A percentile compares a stretch with the other conserved stretches of the same genome.
Evolutionary conservation across 2,888 invertebrate species (phyloP).

Genomic region (Megastigmus dorsalis): DNA sequence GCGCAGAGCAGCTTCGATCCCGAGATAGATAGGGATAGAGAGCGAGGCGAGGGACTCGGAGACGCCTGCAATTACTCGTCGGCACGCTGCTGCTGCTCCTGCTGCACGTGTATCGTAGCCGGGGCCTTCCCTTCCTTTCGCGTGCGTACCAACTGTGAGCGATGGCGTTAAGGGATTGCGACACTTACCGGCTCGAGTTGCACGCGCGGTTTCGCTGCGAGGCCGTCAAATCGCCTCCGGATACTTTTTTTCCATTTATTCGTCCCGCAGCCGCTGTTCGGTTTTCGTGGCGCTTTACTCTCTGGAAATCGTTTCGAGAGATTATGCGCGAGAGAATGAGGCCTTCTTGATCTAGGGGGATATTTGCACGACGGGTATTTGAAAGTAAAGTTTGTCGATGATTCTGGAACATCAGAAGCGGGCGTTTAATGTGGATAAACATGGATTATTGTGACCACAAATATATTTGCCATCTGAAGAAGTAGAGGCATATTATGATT

Average conservation of each 20-base stretch:
- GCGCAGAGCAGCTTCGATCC: constrained; percentile 28
- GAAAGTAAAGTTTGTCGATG: too few relatives aligned
- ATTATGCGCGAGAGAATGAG: too few relatives aligned
- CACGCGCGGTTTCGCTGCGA: too few relatives aligned
- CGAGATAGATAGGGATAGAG: constrained; percentile 15
- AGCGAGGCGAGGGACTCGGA: constrained; percentile 1
- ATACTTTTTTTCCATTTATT: not conserved
- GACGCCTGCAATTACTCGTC: constrained; percentile 39
- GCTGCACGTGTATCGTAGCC: constrained; percentile 17
- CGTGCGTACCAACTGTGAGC: constrained; percentile 25
- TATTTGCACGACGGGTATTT: too few relatives aligned
- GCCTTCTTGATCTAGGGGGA: too few relatives aligned
- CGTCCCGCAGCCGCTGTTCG: not conserved
- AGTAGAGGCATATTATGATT: too few relatives aligned
- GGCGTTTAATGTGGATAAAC: too few relatives aligned
- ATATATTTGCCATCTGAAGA: too few relatives aligned
- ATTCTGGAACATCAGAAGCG: too few relatives aligned
- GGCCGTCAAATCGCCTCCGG: too few relatives aligned
- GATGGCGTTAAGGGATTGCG: constrained; percentile 25
- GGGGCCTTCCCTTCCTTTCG: constrained; percentile 22
- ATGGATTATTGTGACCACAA: too few relatives aligned
- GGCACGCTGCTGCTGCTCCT: too few relatives aligned
- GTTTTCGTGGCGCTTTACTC: not conserved
- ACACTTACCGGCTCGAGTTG: constrained; percentile 6
- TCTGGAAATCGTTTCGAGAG: not conserved